Conservation (phyloP, 1,140 invertebrate genomes). For the Calephelis nemesis region DNA sequence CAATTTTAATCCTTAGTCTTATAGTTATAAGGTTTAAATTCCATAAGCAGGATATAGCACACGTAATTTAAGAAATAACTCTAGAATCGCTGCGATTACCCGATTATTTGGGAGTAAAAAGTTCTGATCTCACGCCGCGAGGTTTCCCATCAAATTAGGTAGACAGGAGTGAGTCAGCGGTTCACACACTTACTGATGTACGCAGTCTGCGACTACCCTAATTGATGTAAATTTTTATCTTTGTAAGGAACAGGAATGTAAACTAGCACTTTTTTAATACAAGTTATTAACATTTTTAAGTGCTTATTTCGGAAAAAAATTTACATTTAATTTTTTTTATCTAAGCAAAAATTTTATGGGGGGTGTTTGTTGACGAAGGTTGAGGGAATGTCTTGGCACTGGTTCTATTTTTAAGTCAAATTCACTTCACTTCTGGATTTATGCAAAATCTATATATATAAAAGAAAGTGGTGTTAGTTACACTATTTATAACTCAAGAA, state of each 20-base stretch:
- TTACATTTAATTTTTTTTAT: no score
- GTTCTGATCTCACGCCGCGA: conserved; percentile 8
- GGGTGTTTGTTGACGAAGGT: no score
- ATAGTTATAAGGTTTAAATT: conserved; percentile 8
- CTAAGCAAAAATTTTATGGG: no score
- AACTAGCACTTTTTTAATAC: not conserved
- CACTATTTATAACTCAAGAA: no score
- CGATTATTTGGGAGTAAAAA: conserved; percentile 12
- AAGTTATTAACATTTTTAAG: no score
- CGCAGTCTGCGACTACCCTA: conserved; percentile 21
- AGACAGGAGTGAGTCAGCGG: conserved; percentile 47
- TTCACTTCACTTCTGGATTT: no score
- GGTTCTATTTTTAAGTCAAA: no score
- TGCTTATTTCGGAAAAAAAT: no score
- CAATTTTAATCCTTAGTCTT: not conserved
- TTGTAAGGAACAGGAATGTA: not conserved
- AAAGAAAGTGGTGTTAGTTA: no score
- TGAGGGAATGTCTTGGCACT: no score
- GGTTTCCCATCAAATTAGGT: conserved; percentile 25
- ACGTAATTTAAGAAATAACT: conserved; percentile 24
- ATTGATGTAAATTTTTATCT: conserved; percentile 2
- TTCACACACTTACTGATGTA: conserved; percentile 40
- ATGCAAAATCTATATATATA: no score
- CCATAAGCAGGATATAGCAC: not conserved
- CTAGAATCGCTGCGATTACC: conserved; percentile 22